Percentiles rank a stretch among this genome's conserved stretches.
phyloP scores from a whole-genome alignment of 2,113 vertebrate genomes.

The Gavia stellata region DNA sequence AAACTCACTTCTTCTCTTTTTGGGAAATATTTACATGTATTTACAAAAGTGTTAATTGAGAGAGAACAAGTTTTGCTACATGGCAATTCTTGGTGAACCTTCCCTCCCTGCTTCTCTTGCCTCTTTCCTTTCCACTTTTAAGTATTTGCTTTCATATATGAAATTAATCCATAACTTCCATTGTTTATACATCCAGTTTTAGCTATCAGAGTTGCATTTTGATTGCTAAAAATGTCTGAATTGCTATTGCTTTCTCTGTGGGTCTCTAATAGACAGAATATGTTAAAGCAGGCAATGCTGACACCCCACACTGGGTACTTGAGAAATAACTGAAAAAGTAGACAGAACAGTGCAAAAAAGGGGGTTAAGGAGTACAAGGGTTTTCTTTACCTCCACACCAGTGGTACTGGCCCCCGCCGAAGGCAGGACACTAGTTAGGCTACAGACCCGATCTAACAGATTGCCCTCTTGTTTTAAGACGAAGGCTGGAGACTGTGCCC shows the following conservation, averaged over 20 bases:
- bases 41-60: background rate
- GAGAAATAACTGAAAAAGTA: background rate
- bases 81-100: background rate
- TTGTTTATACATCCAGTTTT: background rate
- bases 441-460: background rate
- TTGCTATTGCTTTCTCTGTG: background rate
- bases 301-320: background rate
- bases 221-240: background rate
- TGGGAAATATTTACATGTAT: background rate
- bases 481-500: background rate
- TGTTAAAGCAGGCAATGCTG: background rate
- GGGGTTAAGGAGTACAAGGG: background rate
- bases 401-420: background rate
- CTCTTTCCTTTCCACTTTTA: background rate
- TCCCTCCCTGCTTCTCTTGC: background rate
- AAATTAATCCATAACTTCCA: background rate
- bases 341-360: background rate
- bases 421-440: background rate
- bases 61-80: background rate
- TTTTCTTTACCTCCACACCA: background rate
- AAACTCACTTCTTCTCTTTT: background rate
- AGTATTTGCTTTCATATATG: background rate
- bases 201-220: background rate
- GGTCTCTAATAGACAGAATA: background rate
- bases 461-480: background rate